Evolutionary conservation across 2,888 invertebrate species (phyloP), one percentile per base, ranked within the genome.

Genomic region (Trachelus troglodyta): DNA sequence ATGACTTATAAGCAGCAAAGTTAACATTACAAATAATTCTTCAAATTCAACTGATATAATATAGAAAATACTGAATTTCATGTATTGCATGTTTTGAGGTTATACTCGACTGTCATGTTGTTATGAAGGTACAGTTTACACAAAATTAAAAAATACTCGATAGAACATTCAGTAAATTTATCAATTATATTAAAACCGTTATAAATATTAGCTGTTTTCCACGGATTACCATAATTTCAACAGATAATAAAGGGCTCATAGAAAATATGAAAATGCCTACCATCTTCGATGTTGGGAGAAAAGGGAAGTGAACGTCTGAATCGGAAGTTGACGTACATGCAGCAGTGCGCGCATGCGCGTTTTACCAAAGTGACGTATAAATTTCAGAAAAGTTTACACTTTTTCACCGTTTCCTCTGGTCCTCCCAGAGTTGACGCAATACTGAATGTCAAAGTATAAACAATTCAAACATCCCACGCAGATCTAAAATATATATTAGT

Each of bases 221-320:
- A 23, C 2, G 23, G 56, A 56, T 56, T 56, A 23, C 23, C 56
- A 56, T 2, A 6, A 56, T 56, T 56, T 23, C 9, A 56, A 56
- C 15, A 56, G 56, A 56, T 56, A 56, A 56, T 56, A 56, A 56
- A 56, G 23, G 9, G 23, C 23, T 56, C 23, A 56, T 2, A 37
- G 75, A 56, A 78, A 30, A 33, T 68, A 56, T 56, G 11, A 33
- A 37, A 69, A 73, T 73, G 88, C 90, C 86, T 87, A 90, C 91
- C 91, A 91, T 91, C 85, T 89, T 91, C 87, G 81, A 85, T 83
- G 85, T 85, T 87, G 79, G 85, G 85, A 85, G 82, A 87, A 86
- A 88, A 85, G 86, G 85, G 85, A 85, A 87, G 81, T 80, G 81
- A 81, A 79, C 81, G 40, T 23, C 73, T 68, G 74, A 74, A 75